Evolutionary conservation across 2,797 vertebrate species (phyloP).

Genomic region (Myiotriccus ornatus): DNA sequence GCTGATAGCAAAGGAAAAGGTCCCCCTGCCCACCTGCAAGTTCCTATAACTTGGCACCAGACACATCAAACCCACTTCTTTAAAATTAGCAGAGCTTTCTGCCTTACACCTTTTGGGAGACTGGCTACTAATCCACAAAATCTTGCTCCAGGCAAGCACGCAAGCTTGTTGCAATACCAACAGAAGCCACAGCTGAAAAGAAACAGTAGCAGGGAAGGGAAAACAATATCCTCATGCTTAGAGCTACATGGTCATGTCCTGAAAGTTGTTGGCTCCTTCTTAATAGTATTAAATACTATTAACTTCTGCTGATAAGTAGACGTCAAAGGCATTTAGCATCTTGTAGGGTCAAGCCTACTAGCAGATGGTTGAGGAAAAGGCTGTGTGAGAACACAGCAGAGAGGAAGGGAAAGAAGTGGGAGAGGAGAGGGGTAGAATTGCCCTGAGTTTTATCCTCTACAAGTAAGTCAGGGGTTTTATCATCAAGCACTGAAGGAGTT

Average conservation of each 20-base stretch:
- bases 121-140: neutral
- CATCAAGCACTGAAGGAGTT: slow-evolving; percentile 71
- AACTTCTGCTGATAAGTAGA: slow-evolving; percentile 25
- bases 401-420: neutral
- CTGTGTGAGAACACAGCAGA: neutral
- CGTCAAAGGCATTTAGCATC: slow-evolving; percentile 42
- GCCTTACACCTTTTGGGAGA: neutral
- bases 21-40: neutral
- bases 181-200: neutral
- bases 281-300: slow-evolving; percentile 7
- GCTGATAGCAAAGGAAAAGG: neutral
- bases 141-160: neutral
- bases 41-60: neutral
- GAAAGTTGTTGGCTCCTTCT: neutral
- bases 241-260: neutral
- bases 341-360: neutral
- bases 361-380: neutral
- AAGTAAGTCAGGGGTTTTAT: slow-evolving; percentile 40
- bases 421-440: slow-evolving; percentile 20
- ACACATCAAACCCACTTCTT: neutral
- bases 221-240: neutral
- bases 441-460: slow-evolving; percentile 68
- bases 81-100: neutral
- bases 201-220: neutral
- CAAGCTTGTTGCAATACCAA: slow-evolving; percentile 16